Evolutionary conservation across 2,113 vertebrate genomes (phyloP).

Genomic region (Gasterosteus nipponicus): DNA sequence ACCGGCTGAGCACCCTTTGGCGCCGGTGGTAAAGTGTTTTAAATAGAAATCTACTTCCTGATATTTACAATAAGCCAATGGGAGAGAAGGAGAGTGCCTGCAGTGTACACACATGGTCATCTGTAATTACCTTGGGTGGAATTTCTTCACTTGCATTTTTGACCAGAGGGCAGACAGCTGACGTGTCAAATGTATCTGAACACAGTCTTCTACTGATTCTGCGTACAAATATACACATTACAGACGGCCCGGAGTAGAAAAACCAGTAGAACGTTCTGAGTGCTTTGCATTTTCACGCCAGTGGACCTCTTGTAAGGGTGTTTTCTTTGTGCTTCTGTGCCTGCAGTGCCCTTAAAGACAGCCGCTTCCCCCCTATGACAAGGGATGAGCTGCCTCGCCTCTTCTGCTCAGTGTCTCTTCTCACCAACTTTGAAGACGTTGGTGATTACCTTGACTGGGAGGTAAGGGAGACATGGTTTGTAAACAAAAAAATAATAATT

Average conservation of each 20-base stretch:
- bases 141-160: background rate
- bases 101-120: background rate
- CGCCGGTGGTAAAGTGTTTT: background rate
- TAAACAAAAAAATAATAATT: background rate
- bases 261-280: background rate
- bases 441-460: slow-evolving; percentile 99
- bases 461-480: slow-evolving; percentile 81
- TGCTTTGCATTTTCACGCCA: background rate
- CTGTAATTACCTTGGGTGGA: background rate
- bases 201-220: background rate
- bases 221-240: slow-evolving; percentile 7
- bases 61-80: background rate
- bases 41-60: background rate
- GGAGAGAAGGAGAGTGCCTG: too few relatives aligned
- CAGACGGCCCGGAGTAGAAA: background rate
- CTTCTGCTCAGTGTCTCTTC: slow-evolving; percentile 99
- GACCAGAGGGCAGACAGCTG: slow-evolving; percentile 14
- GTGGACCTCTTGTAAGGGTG: background rate
- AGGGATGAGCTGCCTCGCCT: slow-evolving; percentile 99
- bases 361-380: slow-evolving; percentile 99
- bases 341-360: slow-evolving; percentile 99
- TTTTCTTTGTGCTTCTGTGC: slow-evolving; percentile 48
- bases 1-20: background rate
- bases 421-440: slow-evolving; percentile 99
- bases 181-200: slow-evolving; percentile 11